phyloP scores from a whole-genome alignment of 2,888 invertebrate genomes.

The Hirtodrosophila histrioides region DNA sequence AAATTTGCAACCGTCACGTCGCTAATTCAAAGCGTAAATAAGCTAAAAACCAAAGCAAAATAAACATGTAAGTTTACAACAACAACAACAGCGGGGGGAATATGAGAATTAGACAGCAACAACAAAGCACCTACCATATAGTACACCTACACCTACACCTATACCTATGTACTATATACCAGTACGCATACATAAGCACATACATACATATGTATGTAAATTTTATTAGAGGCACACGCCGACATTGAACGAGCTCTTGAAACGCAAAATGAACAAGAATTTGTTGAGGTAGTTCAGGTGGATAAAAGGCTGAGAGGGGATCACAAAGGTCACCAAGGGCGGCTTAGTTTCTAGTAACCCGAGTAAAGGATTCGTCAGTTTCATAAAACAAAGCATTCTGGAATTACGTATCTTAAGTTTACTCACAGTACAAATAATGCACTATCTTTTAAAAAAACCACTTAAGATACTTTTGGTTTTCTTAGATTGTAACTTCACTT shows the following conservation, averaged over 20 bases:
- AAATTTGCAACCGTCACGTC: conserved; percentile 40
- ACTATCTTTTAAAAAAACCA: no score
- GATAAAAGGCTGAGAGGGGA: neutral
- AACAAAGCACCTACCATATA: neutral
- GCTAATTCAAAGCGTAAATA: conserved; percentile 32
- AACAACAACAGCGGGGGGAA: conserved; percentile 15
- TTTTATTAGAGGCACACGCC: conserved; percentile 32
- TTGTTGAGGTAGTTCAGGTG: conserved; percentile 10
- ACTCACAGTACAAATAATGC: no score
- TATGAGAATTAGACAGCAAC: conserved; percentile 20
- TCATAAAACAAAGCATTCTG: no score
- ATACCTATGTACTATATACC: no score
- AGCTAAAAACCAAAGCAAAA: conserved; percentile 22
- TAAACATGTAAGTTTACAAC: conserved; percentile 58
- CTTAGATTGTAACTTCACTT: no score
- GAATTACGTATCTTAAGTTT: no score
- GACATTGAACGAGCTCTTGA: conserved; percentile 28
- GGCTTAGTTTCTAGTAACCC: neutral
- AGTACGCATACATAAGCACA: conserved; percentile 5
- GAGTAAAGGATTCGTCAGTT: neutral
- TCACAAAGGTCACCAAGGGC: neutral
- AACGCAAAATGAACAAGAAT: conserved; percentile 18
- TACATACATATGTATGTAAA: conserved; percentile 26
- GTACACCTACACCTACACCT: neutral
- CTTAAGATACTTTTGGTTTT: no score